Conservation (phyloP, 1,140 invertebrate species). For the Theocolax elegans region DNA sequence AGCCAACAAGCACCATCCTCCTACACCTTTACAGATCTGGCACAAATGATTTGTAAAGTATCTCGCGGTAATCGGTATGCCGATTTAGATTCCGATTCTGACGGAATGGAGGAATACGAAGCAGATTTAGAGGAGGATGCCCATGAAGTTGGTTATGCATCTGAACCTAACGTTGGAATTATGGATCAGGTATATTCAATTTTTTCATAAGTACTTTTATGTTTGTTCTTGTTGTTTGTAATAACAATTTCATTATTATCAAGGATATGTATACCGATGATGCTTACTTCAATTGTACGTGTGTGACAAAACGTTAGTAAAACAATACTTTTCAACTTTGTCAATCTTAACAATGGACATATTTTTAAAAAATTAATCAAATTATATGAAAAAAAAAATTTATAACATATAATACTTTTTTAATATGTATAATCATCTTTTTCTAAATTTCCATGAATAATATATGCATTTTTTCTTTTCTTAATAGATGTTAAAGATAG, state of each 20-base stretch:
- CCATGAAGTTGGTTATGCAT: conserved; percentile 85
- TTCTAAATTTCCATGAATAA: no score
- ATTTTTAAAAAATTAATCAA: no score
- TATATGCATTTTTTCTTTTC: no score
- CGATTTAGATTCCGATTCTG: conserved; percentile 60
- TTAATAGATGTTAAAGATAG: no score
- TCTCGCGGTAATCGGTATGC: conserved; percentile 69
- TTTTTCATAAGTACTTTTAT: no score
- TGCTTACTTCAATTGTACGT: no score
- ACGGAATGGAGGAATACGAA: conserved; percentile 68
- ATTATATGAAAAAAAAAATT: no score
- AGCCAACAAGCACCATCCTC: conserved; percentile 64
- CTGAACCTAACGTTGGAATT: conserved; percentile 78
- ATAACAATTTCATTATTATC: conserved; percentile 17
- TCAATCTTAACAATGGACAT: no score
- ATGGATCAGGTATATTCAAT: conserved; percentile 63
- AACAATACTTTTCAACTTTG: no score
- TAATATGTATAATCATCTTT: no score
- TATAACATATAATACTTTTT: no score
- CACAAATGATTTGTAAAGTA: conserved; percentile 95
- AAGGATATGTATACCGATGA: not conserved
- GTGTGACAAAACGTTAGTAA: no score
- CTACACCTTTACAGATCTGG: conserved; percentile 94
- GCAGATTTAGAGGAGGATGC: conserved; percentile 75
- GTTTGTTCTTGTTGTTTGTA: not conserved